A percentile compares a stretch with the other conserved stretches of the same genome.
Conservation (phyloP, 2,113 vertebrate genomes). For the Sakesphorus luctuosus region DNA sequence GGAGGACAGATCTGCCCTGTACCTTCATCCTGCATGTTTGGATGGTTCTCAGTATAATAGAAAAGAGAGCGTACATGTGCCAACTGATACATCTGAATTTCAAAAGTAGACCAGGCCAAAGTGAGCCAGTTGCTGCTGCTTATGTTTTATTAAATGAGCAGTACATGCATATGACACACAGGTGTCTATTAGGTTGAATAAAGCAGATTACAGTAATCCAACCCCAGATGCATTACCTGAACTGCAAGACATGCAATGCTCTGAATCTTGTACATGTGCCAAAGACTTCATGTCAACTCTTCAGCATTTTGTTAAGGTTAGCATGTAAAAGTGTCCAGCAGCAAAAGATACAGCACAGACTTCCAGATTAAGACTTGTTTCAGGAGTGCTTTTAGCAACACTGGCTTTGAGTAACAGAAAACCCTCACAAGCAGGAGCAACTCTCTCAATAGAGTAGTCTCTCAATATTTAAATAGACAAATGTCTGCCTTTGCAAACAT, state of each 20-base stretch:
- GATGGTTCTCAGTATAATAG: neutral
- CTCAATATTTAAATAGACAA: conserved; percentile 1
- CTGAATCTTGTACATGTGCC: neutral
- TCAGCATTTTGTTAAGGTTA: neutral
- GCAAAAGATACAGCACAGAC: neutral
- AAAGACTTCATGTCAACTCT: neutral
- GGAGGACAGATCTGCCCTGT: neutral
- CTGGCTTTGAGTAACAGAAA: neutral
- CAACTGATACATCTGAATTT: neutral
- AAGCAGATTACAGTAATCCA: neutral
- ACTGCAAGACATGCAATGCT: neutral
- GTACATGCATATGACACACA: neutral
- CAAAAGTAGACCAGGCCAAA: neutral
- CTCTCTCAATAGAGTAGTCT: neutral
- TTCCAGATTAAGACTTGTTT: conserved; percentile 32
- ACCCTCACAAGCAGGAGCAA: neutral
- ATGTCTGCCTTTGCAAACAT: neutral
- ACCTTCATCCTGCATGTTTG: neutral
- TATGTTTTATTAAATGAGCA: neutral
- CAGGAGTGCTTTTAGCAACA: neutral
- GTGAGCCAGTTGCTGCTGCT: neutral
- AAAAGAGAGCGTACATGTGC: neutral
- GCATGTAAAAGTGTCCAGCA: neutral
- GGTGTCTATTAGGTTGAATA: neutral
- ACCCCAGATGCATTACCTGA: neutral